Percentiles rank a stretch among this genome's conserved stretches.
Evolutionary conservation across 2,888 invertebrate genomes (phyloP).

Genomic region (Hipparchia semele): DNA sequence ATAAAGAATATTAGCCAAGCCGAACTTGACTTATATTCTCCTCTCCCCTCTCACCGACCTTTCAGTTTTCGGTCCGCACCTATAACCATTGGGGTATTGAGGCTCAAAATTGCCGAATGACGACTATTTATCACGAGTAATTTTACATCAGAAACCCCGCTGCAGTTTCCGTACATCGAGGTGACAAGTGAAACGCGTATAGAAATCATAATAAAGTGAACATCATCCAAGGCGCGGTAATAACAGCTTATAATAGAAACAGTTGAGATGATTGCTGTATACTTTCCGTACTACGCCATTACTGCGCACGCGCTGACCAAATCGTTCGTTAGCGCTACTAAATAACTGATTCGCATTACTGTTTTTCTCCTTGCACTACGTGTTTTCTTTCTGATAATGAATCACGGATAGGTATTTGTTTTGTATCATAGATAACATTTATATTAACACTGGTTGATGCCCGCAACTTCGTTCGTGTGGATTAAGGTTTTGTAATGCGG

Average conservation of each 20-base stretch:
- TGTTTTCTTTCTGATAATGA: slow-evolving; percentile 2
- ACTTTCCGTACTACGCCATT: slow-evolving; percentile 68
- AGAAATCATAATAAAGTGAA: slow-evolving; percentile 49
- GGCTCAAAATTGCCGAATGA: too few relatives aligned
- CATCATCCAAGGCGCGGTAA: slow-evolving; percentile 48
- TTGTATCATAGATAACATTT: background rate
- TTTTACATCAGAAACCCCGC: background rate
- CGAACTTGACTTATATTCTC: too few relatives aligned
- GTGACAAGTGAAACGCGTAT: slow-evolving; percentile 50
- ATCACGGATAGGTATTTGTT: background rate
- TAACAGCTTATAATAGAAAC: slow-evolving; percentile 59
- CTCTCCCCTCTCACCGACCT: too few relatives aligned
- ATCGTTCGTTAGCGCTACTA: slow-evolving; percentile 41
- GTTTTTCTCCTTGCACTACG: slow-evolving; percentile 1
- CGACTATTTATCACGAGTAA: too few relatives aligned
- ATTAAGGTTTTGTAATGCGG: too few relatives aligned
- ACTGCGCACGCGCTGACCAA: slow-evolving; percentile 60
- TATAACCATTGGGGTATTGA: too few relatives aligned
- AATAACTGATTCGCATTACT: slow-evolving; percentile 17
- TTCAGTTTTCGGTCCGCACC: too few relatives aligned
- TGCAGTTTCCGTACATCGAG: slow-evolving; percentile 7
- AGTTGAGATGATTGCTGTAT: slow-evolving; percentile 62
- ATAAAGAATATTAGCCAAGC: too few relatives aligned
- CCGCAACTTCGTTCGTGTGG: too few relatives aligned
- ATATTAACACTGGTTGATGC: too few relatives aligned